Evolutionary conservation across 2,797 vertebrate species (phyloP), one percentile per base, ranked within the genome.

Genomic region (Ceryle rudis): DNA sequence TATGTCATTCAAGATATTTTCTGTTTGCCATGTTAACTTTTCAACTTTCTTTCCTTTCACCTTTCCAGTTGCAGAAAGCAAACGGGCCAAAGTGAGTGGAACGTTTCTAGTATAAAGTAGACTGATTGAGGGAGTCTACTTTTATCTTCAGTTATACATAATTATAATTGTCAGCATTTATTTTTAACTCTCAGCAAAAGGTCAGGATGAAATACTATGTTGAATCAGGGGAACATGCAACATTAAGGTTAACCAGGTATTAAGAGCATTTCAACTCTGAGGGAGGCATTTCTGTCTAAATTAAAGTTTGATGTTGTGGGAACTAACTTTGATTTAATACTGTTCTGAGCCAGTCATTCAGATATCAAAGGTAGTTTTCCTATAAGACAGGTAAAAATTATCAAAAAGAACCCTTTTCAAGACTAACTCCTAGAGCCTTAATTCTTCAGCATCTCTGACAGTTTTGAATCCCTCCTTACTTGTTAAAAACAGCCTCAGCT

Each of bases 301-400:
- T 88, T 95, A 94, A 96, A 95, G 77, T 95, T 95, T 95, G 95
- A 90, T 97, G 89, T 73, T 54, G 26, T 91, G 95, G 88, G 94
- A 93, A 41, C 77, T 81, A 75, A 72, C 91, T 96, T 96, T 90
- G 95, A 95, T 96, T 96, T 96, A 51, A 47, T 81, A 84, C 88
- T 83, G 89, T 95, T 96, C 86, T 92, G 81, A 96, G 90, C 57
- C 86, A 78, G 71, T 67, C 73, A 0, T 91, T 87, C 73, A 67
- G 60, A 91, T 94, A 94, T 94, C 95, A 95, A 95, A 96, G 89
- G 60, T 86, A 90, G 81, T 90, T 91, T 90, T 55, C 77, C 33
- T 90, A 41, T 72, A 79, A 95, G 51, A 88, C 3, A 52, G 72
- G 57, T 58, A 90, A 42, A 91, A 86, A 81, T 93, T 74, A 90